These are phyloP conservation scores for Toxostoma redivivum DNA, from an alignment of 2,113 vertebrate genomes.

Conservation along the genomic window DNA sequence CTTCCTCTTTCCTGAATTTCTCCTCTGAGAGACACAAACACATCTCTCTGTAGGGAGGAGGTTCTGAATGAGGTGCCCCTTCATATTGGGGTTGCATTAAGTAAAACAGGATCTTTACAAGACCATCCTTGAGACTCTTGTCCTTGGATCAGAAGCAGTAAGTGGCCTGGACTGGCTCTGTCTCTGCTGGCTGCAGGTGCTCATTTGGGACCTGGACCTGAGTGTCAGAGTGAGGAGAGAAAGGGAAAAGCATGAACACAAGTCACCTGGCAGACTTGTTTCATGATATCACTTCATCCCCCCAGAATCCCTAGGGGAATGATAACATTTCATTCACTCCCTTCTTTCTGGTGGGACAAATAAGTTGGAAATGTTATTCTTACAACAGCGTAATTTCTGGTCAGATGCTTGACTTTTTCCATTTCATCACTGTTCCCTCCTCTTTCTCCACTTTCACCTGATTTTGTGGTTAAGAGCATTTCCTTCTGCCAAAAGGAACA, in stretches of 20 bases:
- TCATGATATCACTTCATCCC: not conserved
- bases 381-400: conserved; percentile 13
- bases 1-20: not conserved
- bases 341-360: conserved; percentile 43
- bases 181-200: not conserved
- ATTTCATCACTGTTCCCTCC: conserved; percentile 3
- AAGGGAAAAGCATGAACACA: not conserved
- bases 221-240: not conserved
- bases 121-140: not conserved
- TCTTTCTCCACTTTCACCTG: not conserved
- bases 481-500: conserved; percentile 55
- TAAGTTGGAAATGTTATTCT: conserved; percentile 44
- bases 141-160: not conserved
- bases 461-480: not conserved
- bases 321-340: not conserved
- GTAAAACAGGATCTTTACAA: not conserved
- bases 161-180: not conserved
- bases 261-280: not conserved
- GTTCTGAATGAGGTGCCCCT: not conserved
- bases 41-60: not conserved
- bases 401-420: conserved; percentile 51
- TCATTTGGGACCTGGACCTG: not conserved
- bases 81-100: too few relatives aligned
- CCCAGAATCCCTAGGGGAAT: not conserved
- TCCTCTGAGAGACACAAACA: not conserved